A percentile compares a stretch with the other conserved stretches of the same genome.
Evolutionary conservation across 2,797 vertebrate species (phyloP).

Genomic region (Diglossa cyanea): DNA sequence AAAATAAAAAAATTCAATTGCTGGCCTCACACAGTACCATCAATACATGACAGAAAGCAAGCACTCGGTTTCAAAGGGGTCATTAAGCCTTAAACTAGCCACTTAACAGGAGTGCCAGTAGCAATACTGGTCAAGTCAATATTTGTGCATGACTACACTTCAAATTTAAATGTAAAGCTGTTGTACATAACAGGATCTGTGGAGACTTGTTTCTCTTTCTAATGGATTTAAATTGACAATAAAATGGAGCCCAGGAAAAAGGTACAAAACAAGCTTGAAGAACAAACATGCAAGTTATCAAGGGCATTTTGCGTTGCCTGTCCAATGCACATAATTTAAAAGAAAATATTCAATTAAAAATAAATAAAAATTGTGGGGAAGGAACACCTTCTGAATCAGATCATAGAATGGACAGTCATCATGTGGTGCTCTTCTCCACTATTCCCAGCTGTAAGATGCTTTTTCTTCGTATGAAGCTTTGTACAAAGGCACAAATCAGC

Average conservation of each 20-base stretch:
- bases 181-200: not conserved
- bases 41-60: not conserved
- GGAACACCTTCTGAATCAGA: not conserved
- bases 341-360: not conserved
- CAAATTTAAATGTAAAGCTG: slow-evolving; percentile 13
- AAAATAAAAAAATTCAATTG: not conserved
- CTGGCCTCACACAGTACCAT: not conserved
- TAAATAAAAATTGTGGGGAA: not conserved
- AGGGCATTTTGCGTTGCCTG: not conserved
- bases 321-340: not conserved
- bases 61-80: slow-evolving; percentile 11
- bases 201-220: slow-evolving; percentile 22
- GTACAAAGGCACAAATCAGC: accelerated
- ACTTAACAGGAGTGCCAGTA: slow-evolving; percentile 1
- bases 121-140: slow-evolving; percentile 52
- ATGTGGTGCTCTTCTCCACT: not conserved
- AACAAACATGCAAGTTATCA: not conserved
- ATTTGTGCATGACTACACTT: slow-evolving; percentile 34
- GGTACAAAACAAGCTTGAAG: not conserved
- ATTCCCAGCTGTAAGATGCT: not conserved
- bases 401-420: not conserved
- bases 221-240: slow-evolving; percentile 22
- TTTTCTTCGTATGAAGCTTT: not conserved
- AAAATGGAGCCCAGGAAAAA: not conserved
- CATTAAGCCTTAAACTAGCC: slow-evolving; percentile 53